Conservation (phyloP, 2,888 invertebrate species). For the Athalia circularis region DNA sequence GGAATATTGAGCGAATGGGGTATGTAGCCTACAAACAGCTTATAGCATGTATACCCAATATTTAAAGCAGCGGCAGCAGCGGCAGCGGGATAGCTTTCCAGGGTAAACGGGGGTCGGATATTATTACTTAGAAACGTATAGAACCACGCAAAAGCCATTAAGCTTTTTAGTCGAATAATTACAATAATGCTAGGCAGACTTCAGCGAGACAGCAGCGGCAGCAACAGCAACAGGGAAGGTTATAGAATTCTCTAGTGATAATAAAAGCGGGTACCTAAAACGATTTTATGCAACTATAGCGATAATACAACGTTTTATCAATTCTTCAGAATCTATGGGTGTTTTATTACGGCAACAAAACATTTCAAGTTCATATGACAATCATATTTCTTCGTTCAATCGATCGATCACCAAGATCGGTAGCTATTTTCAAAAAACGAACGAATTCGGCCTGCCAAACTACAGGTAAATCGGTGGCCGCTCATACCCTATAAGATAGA, state of each 20-base stretch:
- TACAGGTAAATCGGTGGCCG: not conserved
- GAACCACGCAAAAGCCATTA: constrained; percentile 11
- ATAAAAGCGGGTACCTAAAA: not conserved
- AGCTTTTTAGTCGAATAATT: constrained; percentile 33
- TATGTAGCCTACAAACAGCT: not conserved
- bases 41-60: constrained; percentile 16
- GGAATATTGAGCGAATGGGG: constrained; percentile 4
- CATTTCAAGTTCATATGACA: too few relatives aligned
- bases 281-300: not conserved
- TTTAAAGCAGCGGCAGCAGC: not conserved
- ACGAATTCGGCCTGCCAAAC: not conserved
- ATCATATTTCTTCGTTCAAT: too few relatives aligned
- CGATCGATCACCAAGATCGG: too few relatives aligned
- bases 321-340: too few relatives aligned
- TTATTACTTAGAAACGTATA: constrained; percentile 10
- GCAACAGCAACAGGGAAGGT: constrained; percentile 6
- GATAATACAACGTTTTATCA: constrained; percentile 1
- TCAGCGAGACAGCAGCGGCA: not conserved
- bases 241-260: not conserved
- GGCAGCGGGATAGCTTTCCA: not conserved
- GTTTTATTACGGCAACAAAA: too few relatives aligned
- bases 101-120: not conserved
- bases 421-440: too few relatives aligned
- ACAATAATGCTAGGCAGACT: constrained; percentile 3
- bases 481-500: not conserved